Conservation (phyloP, 1,140 invertebrate species). For the Diabrotica undecimpunctata region DNA sequence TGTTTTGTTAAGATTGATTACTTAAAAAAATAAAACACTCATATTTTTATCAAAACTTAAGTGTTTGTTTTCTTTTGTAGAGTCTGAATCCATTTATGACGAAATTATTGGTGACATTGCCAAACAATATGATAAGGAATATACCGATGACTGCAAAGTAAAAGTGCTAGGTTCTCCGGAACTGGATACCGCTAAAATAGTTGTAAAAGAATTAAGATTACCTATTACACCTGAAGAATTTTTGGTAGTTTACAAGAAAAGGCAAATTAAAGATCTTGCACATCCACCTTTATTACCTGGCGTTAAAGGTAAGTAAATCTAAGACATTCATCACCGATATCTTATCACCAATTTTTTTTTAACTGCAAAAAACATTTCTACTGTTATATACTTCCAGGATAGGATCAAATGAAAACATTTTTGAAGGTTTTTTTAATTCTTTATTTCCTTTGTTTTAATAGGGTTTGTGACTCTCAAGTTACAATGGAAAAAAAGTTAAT, state of each 20-base stretch:
- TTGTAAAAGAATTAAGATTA: slow-evolving; percentile 53
- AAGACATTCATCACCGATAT: too few relatives aligned
- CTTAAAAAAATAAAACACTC: too few relatives aligned
- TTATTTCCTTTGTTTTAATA: too few relatives aligned
- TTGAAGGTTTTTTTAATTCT: too few relatives aligned
- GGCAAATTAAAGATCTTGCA: slow-evolving; percentile 30
- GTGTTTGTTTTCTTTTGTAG: slow-evolving; percentile 31
- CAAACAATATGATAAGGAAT: slow-evolving; percentile 53
- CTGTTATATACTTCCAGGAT: too few relatives aligned
- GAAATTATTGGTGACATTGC: slow-evolving; percentile 43
- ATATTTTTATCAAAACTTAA: too few relatives aligned
- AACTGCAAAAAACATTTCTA: too few relatives aligned
- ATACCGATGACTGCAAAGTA: slow-evolving; percentile 57
- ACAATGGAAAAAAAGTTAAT: too few relatives aligned
- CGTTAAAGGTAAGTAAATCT: slow-evolving; percentile 30
- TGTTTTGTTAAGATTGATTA: too few relatives aligned
- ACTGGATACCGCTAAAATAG: slow-evolving; percentile 53
- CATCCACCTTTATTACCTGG: slow-evolving; percentile 55
- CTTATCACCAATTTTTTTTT: too few relatives aligned
- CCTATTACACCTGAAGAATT: slow-evolving; percentile 57
- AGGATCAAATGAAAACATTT: too few relatives aligned
- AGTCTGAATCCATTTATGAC: slow-evolving; percentile 46
- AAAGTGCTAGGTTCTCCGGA: slow-evolving; percentile 59
- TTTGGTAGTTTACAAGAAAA: slow-evolving; percentile 36
- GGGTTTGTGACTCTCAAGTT: too few relatives aligned